phyloP scores from a whole-genome alignment of 2,888 invertebrate species.

The Steinernema scapterisci region DNA sequence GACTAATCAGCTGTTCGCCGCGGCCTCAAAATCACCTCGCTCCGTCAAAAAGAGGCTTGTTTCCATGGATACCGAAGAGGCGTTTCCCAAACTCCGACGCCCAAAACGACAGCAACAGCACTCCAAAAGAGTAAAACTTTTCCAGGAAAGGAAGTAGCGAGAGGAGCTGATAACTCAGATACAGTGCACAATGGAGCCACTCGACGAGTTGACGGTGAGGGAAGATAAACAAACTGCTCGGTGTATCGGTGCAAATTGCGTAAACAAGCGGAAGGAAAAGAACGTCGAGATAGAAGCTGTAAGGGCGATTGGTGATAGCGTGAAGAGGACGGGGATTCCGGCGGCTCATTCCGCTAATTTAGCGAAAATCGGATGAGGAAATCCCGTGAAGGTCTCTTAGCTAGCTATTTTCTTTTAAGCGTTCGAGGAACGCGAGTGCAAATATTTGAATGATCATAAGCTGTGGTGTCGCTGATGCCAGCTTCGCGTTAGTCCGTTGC shows the following conservation, averaged over 20 bases:
- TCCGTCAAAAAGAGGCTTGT: neutral
- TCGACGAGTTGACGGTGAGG: neutral
- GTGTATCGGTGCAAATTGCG: neutral
- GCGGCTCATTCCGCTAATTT: too few species aligned
- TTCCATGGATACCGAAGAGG: constrained; percentile 7
- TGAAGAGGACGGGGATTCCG: neutral
- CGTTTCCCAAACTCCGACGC: neutral
- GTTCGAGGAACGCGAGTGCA: neutral
- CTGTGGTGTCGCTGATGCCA: neutral
- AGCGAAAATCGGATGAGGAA: neutral
- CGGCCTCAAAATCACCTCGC: neutral
- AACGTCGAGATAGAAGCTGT: neutral
- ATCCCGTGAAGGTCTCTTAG: neutral
- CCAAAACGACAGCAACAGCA: neutral
- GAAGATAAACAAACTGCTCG: constrained; percentile 9
- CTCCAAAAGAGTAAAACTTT: neutral
- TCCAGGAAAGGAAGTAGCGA: neutral
- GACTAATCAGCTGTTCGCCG: constrained; percentile 8
- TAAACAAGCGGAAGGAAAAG: neutral
- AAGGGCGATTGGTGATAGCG: neutral
- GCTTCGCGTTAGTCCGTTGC: neutral
- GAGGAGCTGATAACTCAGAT: constrained; percentile 1
- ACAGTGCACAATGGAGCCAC: constrained; percentile 19
- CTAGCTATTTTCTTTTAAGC: neutral
- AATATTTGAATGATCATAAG: constrained; percentile 21